Evolutionary conservation across 2,113 vertebrate genomes (phyloP), one percentile per base, ranked within the genome.

Genomic region (Verasper variegatus): DNA sequence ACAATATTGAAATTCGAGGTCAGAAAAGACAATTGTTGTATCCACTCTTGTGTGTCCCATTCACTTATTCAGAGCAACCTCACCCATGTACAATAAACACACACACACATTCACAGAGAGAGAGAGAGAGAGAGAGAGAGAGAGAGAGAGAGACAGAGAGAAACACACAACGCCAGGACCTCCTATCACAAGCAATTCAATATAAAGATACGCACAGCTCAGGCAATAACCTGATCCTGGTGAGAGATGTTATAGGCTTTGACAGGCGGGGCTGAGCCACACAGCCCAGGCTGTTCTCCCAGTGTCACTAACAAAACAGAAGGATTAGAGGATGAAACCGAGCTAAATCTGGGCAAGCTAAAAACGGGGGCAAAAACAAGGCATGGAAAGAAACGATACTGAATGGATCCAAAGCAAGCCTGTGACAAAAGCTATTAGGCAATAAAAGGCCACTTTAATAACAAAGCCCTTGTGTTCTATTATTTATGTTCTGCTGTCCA

Each of bases 221-320:
- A 81, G 78, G 90, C 90, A 92, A 90, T 91, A 91, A 90, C 88
- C 90, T 88, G 89, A 93, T 91, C 82, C 68, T 77, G 78, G 84
- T 64, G 76, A 86, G 84, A 86, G 87, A 92, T 88, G 83, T 88
- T 89, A 89, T 88, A 70, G 80, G 87, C 80, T 90, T 74, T 91
- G 90, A 93, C 91, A 89, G 87, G 86, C 57, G 68, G 82, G 84
- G 88, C 83, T 85, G 83, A 91, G 78, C 82, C 82, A 85, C 82
- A 71, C 80, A 77, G 85, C 58, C 74, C 81, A 83, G 86, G 83
- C 90, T 87, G 73, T 88, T 91, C 83, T 87, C 82, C 77, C 82
- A 86, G 88, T 90, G 87, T 92, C 91, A 74, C 79, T 82, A 86
- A 93, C 88, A 93, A 92, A 93, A 90, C 88, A 91, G 88, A 83